Evolutionary conservation across 2,797 vertebrate genomes (phyloP), one percentile per base, ranked within the genome.

Genomic region (Enteromius paludinosus): DNA sequence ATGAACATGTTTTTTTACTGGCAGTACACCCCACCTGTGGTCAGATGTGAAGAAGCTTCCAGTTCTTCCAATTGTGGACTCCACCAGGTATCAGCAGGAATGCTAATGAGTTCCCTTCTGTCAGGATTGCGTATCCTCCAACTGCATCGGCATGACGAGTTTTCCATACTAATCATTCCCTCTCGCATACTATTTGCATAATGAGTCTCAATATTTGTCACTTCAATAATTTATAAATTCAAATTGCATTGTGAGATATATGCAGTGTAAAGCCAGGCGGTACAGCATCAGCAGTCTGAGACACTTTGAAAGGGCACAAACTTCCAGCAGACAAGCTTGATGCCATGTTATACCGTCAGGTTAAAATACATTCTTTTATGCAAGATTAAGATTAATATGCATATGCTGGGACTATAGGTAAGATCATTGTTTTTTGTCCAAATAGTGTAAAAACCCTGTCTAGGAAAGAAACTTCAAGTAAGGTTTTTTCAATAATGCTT

Each of bases 121-220:
- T 78, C 68, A 56, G 80, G 81, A 52, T 62, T 69, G 10, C 15
- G 12, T 43, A 59, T 59, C 79, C 25, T 79, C 79, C 72, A 80
- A 70, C 54, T 30, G 18, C 65, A 65, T 49, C 49, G 2, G 20
- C n/a, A 35, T 66, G 72, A 71, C 1, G 23, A 62, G 68, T 69
- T 86, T 69, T 78, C 49, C 76, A 59, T 83, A 75, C 56, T 41
- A 77, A 80, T 84, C 68, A 49, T 68, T 47, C 77, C 61, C 54
- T 45, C 49, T 72, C 81, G 77, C 73, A 83, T 87, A 35, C 41
- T 20, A n/a, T 84, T 78, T 77, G 78, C 78, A 84, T 84, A 69
- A 86, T 81, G 23, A 25, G 61, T 69, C 12, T 78, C 69, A 59
- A 79, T 20, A 70, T 74, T 38, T 45, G 73, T 23, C 18, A 28